Evolutionary conservation across 2,797 vertebrate genomes (phyloP), one percentile per base, ranked within the genome.

Genomic region (Sciaenops ocellatus): DNA sequence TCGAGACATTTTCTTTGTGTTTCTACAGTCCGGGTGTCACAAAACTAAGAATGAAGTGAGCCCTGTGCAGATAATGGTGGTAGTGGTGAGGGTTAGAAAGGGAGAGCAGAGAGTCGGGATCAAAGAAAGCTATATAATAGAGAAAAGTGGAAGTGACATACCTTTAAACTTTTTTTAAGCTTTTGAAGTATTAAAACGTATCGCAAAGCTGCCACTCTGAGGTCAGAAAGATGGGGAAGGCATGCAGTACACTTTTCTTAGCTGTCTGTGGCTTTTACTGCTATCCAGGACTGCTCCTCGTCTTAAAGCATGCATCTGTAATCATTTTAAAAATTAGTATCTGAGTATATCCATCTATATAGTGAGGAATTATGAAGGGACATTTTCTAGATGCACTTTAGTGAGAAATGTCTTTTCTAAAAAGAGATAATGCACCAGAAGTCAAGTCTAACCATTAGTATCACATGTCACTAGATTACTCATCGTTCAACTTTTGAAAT

Each of bases 101-200:
- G 34, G 41, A 66, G 68, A 78, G 54, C 22, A 69, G 38, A 76
- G 64, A 62, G 13, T n/a, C 1, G 0, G 73, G 67, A 82, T 79
- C 12, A 83, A 79, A 88, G 69, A 70, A 30, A 24, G 24, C 3
- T 56, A 20, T 79, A 50, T 67, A 46, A 64, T 76, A 70, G 69
- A 75, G 52, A 60, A 76, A 73, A 72, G 54, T 18, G 78, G 51
- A 20, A 15, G 41, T 56, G 50, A 55, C 51, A 52, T 55, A 63
- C 22, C 47, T 82, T 46, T 50, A 59, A 73, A 87, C 24, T 51
- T 81, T 71, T 64, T 57, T 55, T 44, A 47, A 65, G 0, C 50
- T 69, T 81, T 76, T 82, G 52, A 85, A 26, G 26, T 64, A 73
- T 76, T 57, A 30, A 42, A 48, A 68, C 65, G 46, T 3, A 65